Conservation (phyloP, 1,140 invertebrate genomes). For the Pachypeltis micranthus region DNA sequence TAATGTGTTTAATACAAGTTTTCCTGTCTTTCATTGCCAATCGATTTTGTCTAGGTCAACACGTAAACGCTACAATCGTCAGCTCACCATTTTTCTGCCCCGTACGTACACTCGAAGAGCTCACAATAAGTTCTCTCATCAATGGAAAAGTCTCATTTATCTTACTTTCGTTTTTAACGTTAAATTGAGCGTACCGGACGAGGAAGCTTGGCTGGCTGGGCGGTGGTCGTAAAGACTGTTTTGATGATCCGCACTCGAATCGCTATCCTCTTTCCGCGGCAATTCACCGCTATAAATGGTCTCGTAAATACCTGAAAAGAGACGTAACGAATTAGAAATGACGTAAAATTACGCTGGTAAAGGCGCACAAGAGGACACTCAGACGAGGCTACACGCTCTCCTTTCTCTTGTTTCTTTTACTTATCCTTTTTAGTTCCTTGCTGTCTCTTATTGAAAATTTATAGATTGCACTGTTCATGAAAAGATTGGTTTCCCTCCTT, state of each 20-base stretch:
- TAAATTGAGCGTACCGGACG: conserved; percentile 19
- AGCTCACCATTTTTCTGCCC: too few relatives aligned
- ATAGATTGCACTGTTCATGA: too few relatives aligned
- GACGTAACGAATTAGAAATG: too few relatives aligned
- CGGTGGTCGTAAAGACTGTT: conserved; percentile 29
- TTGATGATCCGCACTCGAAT: conserved; percentile 26
- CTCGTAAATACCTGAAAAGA: conserved; percentile 14
- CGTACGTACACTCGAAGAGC: neutral
- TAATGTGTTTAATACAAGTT: neutral
- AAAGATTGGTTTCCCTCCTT: too few relatives aligned
- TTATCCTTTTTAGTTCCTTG: too few relatives aligned
- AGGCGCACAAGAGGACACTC: too few relatives aligned
- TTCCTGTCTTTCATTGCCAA: neutral
- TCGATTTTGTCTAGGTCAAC: neutral
- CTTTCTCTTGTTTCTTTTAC: too few relatives aligned
- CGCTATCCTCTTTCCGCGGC: conserved; percentile 15
- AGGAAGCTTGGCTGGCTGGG: conserved; percentile 21
- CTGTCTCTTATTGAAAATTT: too few relatives aligned
- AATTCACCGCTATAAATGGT: conserved; percentile 2
- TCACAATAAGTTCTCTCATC: neutral
- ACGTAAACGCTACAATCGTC: neutral
- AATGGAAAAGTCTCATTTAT: neutral
- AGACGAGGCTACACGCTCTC: too few relatives aligned
- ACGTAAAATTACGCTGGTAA: too few relatives aligned
- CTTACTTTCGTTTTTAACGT: neutral